These are phyloP conservation scores for Nanger granti DNA, from an alignment of 2,113 vertebrate species.

Conservation along the genomic window DNA sequence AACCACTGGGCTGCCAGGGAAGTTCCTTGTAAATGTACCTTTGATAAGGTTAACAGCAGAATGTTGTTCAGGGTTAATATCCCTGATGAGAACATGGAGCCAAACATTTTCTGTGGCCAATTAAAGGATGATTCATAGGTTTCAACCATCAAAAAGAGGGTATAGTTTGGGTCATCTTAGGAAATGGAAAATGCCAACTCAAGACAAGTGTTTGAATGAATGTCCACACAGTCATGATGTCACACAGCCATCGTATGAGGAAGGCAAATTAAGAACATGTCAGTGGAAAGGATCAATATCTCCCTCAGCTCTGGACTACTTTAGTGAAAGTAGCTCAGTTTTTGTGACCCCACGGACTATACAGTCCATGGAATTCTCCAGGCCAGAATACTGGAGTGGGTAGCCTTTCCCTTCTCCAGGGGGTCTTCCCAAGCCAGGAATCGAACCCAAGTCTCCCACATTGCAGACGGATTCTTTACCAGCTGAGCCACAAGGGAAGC, in stretches of 20 bases:
- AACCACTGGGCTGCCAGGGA: background rate
- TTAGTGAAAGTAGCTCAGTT: background rate
- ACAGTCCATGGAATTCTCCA: background rate
- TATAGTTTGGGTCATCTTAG: background rate
- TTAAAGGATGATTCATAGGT: background rate
- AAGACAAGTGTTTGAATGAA: background rate
- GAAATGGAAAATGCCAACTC: constrained; percentile 25
- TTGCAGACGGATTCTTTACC: background rate
- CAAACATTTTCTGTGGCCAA: constrained; percentile 18
- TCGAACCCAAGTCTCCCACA: background rate
- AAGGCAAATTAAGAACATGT: constrained; percentile 10
- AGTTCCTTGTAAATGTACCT: background rate
- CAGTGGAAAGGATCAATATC: background rate
- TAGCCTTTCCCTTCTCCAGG: background rate
- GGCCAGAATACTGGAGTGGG: background rate
- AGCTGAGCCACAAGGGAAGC: background rate
- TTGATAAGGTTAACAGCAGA: background rate
- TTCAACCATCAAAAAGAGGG: background rate
- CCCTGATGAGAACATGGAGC: background rate
- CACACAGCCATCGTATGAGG: background rate
- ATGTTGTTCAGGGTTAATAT: constrained; percentile 17
- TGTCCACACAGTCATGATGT: background rate
- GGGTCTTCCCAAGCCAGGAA: background rate
- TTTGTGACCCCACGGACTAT: background rate
- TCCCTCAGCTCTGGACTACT: background rate